Evolutionary conservation across 2,888 invertebrate genomes (phyloP).

Genomic region (Argyresthia goedartella): DNA sequence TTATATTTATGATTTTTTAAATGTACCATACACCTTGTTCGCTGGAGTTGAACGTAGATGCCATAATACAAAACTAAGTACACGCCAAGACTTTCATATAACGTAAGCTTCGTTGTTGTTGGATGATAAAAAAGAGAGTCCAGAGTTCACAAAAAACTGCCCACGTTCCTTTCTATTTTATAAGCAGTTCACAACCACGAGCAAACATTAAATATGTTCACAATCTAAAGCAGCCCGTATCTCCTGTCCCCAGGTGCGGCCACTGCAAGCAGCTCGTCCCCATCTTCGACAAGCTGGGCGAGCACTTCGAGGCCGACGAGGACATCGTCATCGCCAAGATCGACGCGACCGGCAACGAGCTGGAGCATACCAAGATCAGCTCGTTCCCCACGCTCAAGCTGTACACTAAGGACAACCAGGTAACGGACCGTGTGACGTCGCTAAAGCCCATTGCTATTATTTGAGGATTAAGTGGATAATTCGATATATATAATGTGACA

Average conservation of each 20-base stretch:
- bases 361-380: constrained; percentile 94
- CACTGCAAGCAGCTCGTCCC: constrained; percentile 98
- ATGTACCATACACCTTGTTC: too few relatives aligned
- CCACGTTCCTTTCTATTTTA: too few relatives aligned
- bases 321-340: constrained; percentile 97
- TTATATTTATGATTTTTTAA: too few relatives aligned
- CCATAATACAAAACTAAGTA: too few relatives aligned
- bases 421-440: constrained; percentile 26
- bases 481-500: neutral
- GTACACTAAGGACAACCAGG: constrained; percentile 94
- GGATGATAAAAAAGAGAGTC: too few relatives aligned
- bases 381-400: constrained; percentile 96
- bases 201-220: neutral
- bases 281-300: constrained; percentile 96
- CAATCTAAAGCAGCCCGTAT: neutral
- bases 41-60: too few relatives aligned
- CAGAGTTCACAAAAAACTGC: too few relatives aligned
- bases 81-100: too few relatives aligned
- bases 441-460: neutral
- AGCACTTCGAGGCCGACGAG: constrained; percentile 88
- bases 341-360: constrained; percentile 98
- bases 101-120: too few relatives aligned
- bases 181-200: neutral
- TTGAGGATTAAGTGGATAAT: neutral
- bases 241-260: constrained; percentile 75